phyloP scores from a whole-genome alignment of 2,797 vertebrate species.

The Coccyzus lansbergi region DNA sequence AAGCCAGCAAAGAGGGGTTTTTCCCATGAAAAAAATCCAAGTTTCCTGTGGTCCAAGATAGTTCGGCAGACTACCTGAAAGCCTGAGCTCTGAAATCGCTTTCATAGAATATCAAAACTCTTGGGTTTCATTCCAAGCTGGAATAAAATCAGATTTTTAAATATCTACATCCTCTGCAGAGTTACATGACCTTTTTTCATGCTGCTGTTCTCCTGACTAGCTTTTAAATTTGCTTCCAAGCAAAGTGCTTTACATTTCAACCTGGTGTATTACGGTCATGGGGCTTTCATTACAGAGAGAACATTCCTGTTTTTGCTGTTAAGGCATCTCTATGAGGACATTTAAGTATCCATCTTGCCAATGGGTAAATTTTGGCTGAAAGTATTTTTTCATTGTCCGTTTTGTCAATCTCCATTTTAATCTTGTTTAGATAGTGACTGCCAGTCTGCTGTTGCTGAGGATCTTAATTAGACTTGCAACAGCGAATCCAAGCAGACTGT shows the following conservation, averaged over 20 bases:
- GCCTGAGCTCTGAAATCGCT: not conserved
- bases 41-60: not conserved
- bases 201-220: not conserved
- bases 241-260: not conserved
- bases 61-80: not conserved
- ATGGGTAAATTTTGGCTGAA: not conserved
- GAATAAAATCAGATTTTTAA: conserved; percentile 24
- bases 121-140: not conserved
- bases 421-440: not conserved
- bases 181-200: not conserved
- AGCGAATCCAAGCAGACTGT: not conserved
- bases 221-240: conserved; percentile 27
- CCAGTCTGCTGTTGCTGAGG: not conserved
- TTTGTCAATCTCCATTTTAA: conserved; percentile 33
- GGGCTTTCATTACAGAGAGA: not conserved
- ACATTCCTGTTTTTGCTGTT: not conserved
- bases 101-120: not conserved
- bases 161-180: not conserved
- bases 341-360: not conserved
- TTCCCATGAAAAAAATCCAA: not conserved
- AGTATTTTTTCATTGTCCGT: not conserved
- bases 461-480: conserved; percentile 5
- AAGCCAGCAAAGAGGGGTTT: not conserved
- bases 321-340: not conserved
- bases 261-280: not conserved